These are phyloP conservation scores for Drosophila pegasa DNA, from an alignment of 2,888 invertebrate genomes.

Conservation along the genomic window DNA sequence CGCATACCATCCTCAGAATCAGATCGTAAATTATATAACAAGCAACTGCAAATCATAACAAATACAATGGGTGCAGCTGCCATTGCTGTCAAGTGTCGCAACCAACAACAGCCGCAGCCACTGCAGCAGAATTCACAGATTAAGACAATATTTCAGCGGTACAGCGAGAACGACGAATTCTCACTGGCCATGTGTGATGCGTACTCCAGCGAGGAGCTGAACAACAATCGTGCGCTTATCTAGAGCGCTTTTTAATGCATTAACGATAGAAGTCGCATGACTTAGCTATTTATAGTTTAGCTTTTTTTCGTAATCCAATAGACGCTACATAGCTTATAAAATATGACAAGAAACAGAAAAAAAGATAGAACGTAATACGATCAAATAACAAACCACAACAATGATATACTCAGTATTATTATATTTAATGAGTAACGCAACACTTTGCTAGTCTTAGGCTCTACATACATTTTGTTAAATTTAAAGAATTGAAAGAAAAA, in stretches of 20 bases:
- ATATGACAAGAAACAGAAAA: slow-evolving; percentile 4
- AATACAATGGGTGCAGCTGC: slow-evolving; percentile 70
- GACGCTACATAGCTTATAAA: slow-evolving; percentile 15
- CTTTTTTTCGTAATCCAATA: not conserved
- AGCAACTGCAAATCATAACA: slow-evolving; percentile 73
- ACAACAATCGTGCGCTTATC: slow-evolving; percentile 66
- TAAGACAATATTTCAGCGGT: slow-evolving; percentile 62
- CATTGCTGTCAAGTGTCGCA: slow-evolving; percentile 28
- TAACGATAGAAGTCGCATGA: slow-evolving; percentile 18
- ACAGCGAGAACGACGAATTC: slow-evolving; percentile 67
- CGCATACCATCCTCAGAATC: slow-evolving; percentile 64
- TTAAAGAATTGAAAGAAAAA: slow-evolving; percentile 4
- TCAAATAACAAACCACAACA: slow-evolving; percentile 16
- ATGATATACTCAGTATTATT: slow-evolving; percentile 32
- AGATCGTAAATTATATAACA: slow-evolving; percentile 70
- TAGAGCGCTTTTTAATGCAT: slow-evolving; percentile 20
- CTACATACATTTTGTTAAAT: slow-evolving; percentile 19
- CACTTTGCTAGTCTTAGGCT: slow-evolving; percentile 63
- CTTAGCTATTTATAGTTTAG: not conserved
- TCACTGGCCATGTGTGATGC: slow-evolving; percentile 36
- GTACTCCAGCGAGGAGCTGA: slow-evolving; percentile 47
- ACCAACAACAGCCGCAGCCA: slow-evolving; percentile 25
- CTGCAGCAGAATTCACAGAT: slow-evolving; percentile 26
- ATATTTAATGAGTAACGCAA: slow-evolving; percentile 13
- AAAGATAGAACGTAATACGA: slow-evolving; percentile 5